Conservation (phyloP, 1,140 invertebrate genomes). For the Drosophila aff. region DNA sequence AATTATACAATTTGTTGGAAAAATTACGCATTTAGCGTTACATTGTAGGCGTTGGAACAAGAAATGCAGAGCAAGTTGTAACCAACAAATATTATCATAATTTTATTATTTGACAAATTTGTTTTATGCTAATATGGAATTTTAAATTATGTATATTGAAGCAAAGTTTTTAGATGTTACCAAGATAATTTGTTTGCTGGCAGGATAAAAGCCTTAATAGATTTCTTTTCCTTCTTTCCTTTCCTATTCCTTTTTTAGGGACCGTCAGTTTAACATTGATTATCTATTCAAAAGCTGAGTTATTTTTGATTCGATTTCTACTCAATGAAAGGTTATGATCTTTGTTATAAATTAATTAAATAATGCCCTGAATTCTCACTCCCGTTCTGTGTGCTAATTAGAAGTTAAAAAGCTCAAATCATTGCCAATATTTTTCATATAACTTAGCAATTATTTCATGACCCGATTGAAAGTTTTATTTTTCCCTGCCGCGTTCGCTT, state of each 20-base stretch:
- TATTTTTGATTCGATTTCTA: not conserved
- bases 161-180: too few relatives aligned
- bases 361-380: not conserved
- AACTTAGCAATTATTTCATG: constrained; percentile 8
- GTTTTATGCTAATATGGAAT: too few relatives aligned
- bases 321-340: rapidly evolving
- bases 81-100: not conserved
- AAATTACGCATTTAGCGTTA: not conserved
- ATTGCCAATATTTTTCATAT: too few relatives aligned
- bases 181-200: too few relatives aligned
- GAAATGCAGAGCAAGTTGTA: not conserved
- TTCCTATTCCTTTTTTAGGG: too few relatives aligned
- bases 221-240: too few relatives aligned
- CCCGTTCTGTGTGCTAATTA: not conserved
- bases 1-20: constrained; percentile 7
- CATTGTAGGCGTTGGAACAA: not conserved
- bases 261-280: too few relatives aligned
- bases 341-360: not conserved
- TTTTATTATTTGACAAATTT: not conserved
- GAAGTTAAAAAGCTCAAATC: not conserved
- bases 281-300: too few relatives aligned
- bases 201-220: too few relatives aligned
- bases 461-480: constrained; percentile 20
- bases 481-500: constrained; percentile 20
- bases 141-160: too few relatives aligned